These are phyloP conservation scores for Adelosebastes latens DNA, from an alignment of 2,797 vertebrate species.

Conservation along the genomic window DNA sequence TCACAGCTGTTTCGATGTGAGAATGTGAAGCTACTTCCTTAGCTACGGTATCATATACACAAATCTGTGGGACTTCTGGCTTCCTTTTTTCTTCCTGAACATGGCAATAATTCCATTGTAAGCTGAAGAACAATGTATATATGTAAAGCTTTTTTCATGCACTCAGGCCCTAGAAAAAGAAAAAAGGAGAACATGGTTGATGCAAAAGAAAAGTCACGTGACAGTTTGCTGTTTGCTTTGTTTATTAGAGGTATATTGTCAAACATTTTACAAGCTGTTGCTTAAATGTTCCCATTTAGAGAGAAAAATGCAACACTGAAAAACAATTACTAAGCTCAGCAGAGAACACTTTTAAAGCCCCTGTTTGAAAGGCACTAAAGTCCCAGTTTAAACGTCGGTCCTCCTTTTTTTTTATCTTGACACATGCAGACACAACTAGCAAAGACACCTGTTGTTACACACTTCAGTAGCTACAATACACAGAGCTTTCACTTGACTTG, in stretches of 20 bases:
- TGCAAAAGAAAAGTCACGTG: slow-evolving; percentile 39
- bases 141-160: neutral
- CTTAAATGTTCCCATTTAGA: slow-evolving; percentile 76
- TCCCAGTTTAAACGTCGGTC: slow-evolving; percentile 58
- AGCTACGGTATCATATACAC: slow-evolving; percentile 17
- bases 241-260: slow-evolving; percentile 86
- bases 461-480: slow-evolving; percentile 76
- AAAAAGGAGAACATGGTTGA: neutral
- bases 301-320: slow-evolving; percentile 77
- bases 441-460: slow-evolving; percentile 76
- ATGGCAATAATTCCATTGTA: neutral
- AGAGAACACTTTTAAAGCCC: slow-evolving; percentile 71
- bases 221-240: slow-evolving; percentile 70
- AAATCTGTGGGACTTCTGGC: slow-evolving; percentile 4
- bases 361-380: slow-evolving; percentile 74
- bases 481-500: slow-evolving; percentile 63
- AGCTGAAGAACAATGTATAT: neutral
- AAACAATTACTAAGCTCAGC: slow-evolving; percentile 74
- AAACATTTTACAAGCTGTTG: slow-evolving; percentile 83
- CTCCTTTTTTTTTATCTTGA: slow-evolving; percentile 52
- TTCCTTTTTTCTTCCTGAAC: slow-evolving; percentile 23
- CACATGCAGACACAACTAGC: slow-evolving; percentile 76
- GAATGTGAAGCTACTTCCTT: slow-evolving; percentile 30
- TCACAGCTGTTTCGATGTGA: slow-evolving; percentile 29
- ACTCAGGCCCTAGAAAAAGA: neutral